Evolutionary conservation across 1,140 invertebrate genomes (phyloP), one percentile per base, ranked within the genome.

Genomic region (Drosophila dunni): DNA sequence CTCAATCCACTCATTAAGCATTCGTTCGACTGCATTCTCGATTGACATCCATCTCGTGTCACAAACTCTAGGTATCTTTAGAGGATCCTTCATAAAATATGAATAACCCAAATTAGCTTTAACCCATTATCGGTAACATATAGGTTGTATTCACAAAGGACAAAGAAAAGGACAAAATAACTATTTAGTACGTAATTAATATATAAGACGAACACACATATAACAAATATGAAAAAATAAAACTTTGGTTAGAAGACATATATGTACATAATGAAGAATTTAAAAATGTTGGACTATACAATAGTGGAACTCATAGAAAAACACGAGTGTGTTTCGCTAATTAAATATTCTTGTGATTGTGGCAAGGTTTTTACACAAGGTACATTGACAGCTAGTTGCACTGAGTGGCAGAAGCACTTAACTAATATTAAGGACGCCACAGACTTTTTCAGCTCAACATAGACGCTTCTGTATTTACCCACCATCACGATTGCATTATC

Each of bases 11-110:
- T 57, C 36, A 1, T 56, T 2, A 5, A 56, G 10, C 17, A 56
- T 56, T 17, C 53, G 34, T 10, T 56, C 40, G 2, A 56, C 33
- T 56, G 36, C 53, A 40, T 38, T 13, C 34, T 56, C 34, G 8
- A 40, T 56, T 0, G 53, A 56, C n/a, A 56, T 29, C 53, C 53
- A 56, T 34, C 34, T 38, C 2, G 34, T 56, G n/a, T 38, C 53
- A 34, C n/a, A 56, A 17, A 17, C 53, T 56, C 15, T 56, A 11
- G 36, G n/a, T 1, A 56, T 56, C 40, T 56, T 40, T 40, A 56
- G 53, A 40, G 53, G 53, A 7, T 9, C 33, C 34, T 56, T 40
- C 1, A 34, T 34, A 8, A 38, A 54, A 20, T 38, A 54, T 50
- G 24, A 10, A n/a, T 29, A 50, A 50, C 4, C 7, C 24, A 50